phyloP scores from a whole-genome alignment of 2,113 vertebrate species.

The Athene cunicularia region DNA sequence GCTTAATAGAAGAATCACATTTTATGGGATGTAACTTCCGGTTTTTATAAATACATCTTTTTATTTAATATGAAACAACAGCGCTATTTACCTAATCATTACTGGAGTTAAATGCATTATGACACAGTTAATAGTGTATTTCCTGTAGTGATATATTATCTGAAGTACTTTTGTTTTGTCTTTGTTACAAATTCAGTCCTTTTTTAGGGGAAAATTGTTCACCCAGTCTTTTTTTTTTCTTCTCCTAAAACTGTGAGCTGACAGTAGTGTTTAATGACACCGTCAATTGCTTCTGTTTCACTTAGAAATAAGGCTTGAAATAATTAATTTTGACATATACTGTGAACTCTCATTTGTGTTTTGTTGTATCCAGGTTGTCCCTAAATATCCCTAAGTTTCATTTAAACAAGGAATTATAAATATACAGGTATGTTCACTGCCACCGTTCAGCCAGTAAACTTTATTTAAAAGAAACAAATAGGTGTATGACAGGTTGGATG shows the following conservation, averaged over 20 bases:
- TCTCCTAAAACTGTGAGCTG: neutral
- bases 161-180: neutral
- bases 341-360: neutral
- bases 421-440: neutral
- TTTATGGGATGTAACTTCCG: neutral
- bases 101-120: neutral
- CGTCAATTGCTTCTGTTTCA: neutral
- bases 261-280: neutral
- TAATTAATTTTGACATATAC: neutral
- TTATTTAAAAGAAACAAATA: neutral
- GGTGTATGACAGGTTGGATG: neutral
- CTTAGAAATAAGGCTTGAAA: neutral
- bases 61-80: neutral
- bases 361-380: neutral
- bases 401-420: neutral
- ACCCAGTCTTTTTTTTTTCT: neutral
- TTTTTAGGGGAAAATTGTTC: neutral
- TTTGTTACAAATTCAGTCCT: neutral
- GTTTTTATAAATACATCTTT: neutral
- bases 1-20: neutral
- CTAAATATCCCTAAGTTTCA: neutral
- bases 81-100: neutral
- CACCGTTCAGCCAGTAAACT: neutral
- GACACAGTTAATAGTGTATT: neutral
- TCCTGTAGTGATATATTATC: neutral